A percentile compares a stretch with the other conserved stretches of the same genome.
Evolutionary conservation across 1,140 invertebrate species (phyloP).

Genomic region (Platyura marginata): DNA sequence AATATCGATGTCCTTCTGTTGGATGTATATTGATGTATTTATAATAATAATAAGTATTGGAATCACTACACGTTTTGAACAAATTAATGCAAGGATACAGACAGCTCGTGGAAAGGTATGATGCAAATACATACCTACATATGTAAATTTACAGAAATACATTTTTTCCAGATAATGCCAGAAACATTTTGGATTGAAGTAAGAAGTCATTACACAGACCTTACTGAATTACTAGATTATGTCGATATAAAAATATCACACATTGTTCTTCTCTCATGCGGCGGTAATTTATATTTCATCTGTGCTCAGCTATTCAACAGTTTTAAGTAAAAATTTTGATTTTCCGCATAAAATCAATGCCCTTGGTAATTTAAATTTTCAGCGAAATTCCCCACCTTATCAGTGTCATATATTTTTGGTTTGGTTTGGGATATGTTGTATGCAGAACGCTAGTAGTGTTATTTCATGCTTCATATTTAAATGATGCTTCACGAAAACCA

Average conservation of each 20-base stretch:
- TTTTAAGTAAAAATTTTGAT: slow-evolving; percentile 22
- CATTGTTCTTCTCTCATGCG: slow-evolving; percentile 33
- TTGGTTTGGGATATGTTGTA: slow-evolving; percentile 37
- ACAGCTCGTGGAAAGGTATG: slow-evolving; percentile 7
- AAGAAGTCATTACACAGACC: neutral
- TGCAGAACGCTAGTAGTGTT: slow-evolving; percentile 34
- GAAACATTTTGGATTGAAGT: neutral
- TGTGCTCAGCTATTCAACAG: slow-evolving; percentile 36
- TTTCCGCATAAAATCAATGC: neutral
- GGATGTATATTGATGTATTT: slow-evolving; percentile 36
- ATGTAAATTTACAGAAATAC: neutral
- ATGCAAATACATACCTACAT: too few relatives aligned
- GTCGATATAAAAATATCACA: slow-evolving; percentile 12
- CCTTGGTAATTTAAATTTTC: neutral
- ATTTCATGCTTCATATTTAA: slow-evolving; percentile 34
- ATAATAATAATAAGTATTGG: slow-evolving; percentile 32
- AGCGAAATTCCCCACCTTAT: slow-evolving; percentile 16
- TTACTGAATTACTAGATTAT: neutral
- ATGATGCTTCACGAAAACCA: slow-evolving; percentile 38
- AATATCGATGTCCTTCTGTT: slow-evolving; percentile 25
- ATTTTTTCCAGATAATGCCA: neutral
- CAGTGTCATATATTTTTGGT: slow-evolving; percentile 34
- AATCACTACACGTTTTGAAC: slow-evolving; percentile 27
- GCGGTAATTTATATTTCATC: slow-evolving; percentile 35
- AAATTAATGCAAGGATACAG: slow-evolving; percentile 26